Evolutionary conservation across 2,888 invertebrate genomes (phyloP).

Genomic region (Tetragnatha montana): DNA sequence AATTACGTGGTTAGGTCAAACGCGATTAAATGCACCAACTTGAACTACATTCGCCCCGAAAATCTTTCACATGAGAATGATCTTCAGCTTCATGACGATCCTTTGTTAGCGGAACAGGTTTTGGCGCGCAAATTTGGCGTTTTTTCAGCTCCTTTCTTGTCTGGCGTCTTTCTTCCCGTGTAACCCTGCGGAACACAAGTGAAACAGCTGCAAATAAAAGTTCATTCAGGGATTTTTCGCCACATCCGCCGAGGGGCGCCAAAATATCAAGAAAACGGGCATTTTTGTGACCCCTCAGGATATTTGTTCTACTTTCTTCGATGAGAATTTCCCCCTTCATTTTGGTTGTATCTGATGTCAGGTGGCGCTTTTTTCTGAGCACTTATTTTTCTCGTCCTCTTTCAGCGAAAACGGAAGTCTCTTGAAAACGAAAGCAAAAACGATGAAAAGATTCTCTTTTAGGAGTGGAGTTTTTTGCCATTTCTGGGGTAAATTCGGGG

Average conservation of each 20-base stretch:
- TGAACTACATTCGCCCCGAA: slow-evolving; percentile 54
- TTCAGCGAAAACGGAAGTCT: slow-evolving; percentile 55
- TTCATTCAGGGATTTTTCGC: slow-evolving; percentile 68
- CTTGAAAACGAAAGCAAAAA: slow-evolving; percentile 51
- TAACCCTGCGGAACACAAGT: slow-evolving; percentile 67
- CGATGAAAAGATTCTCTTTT: slow-evolving; percentile 29
- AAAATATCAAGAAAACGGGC: slow-evolving; percentile 67
- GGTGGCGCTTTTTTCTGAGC: slow-evolving; percentile 50
- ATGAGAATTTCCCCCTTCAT: slow-evolving; percentile 64
- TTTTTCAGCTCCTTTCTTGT: slow-evolving; percentile 38
- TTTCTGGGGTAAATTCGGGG: slow-evolving; percentile 18
- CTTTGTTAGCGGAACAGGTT: slow-evolving; percentile 49
- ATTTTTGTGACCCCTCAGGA: slow-evolving; percentile 67
- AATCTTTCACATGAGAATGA: slow-evolving; percentile 54
- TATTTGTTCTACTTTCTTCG: slow-evolving; percentile 71
- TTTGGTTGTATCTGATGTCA: slow-evolving; percentile 62
- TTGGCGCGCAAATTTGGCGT: slow-evolving; percentile 58
- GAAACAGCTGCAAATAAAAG: slow-evolving; percentile 70
- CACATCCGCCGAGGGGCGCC: slow-evolving; percentile 64
- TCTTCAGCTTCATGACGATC: slow-evolving; percentile 39
- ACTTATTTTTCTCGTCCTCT: slow-evolving; percentile 51
- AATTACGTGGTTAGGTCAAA: slow-evolving; percentile 39
- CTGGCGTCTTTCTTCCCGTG: slow-evolving; percentile 25
- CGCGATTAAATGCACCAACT: slow-evolving; percentile 40
- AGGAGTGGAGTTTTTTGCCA: background rate